phyloP scores from a whole-genome alignment of 2,888 invertebrate genomes.

The Reticulitermes lucifugus region DNA sequence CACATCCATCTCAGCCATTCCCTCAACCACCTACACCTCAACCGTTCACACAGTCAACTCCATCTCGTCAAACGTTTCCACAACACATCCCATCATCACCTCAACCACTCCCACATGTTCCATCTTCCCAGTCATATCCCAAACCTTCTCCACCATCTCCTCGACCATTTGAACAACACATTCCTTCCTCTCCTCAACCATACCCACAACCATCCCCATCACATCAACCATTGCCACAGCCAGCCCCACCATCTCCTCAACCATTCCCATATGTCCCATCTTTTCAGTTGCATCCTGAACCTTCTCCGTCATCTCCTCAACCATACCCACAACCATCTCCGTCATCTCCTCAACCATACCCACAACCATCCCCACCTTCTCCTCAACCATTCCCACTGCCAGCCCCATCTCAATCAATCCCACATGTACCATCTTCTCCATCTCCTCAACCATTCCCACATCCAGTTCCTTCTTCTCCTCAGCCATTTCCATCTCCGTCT shows the following conservation, averaged over 20 bases:
- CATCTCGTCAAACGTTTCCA: constrained; percentile 32
- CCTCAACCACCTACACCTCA: neutral
- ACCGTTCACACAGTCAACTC: neutral
- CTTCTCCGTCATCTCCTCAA: constrained; percentile 2
- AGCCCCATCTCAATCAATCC: neutral
- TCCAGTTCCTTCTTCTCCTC: constrained; percentile 35
- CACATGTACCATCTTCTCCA: constrained; percentile 54
- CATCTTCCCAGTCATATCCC: constrained; percentile 17
- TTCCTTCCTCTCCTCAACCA: constrained; percentile 15
- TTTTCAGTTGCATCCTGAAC: constrained; percentile 29
- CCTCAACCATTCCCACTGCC: constrained; percentile 60
- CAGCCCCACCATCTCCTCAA: neutral
- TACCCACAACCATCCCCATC: constrained; percentile 14
- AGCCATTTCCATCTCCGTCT: constrained; percentile 5
- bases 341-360: constrained; percentile 57
- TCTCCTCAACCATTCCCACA: constrained; percentile 53
- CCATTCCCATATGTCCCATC: constrained; percentile 43
- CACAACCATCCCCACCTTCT: constrained; percentile 48
- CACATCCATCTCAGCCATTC: neutral
- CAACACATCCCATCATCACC: constrained; percentile 2
- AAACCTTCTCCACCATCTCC: neutral
- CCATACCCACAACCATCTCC: neutral
- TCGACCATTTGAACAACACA: constrained; percentile 38
- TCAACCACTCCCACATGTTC: constrained; percentile 40
- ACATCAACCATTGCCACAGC: constrained; percentile 16